phyloP scores from a whole-genome alignment of 2,797 vertebrate species.

The Lindbergichthys nudifrons region DNA sequence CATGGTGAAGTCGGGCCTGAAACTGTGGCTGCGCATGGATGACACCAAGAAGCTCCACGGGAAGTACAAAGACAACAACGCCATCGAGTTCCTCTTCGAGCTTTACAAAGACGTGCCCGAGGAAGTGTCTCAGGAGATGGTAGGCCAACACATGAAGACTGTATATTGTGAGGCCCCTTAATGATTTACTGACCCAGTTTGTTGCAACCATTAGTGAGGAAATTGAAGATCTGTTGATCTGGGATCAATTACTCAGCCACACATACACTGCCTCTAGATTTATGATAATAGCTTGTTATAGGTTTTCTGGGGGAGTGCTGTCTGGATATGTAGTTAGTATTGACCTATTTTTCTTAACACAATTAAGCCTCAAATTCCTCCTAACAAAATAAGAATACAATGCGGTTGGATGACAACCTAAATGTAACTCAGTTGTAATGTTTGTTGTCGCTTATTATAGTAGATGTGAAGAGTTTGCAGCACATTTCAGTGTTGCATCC shows the following conservation, averaged over 20 bases:
- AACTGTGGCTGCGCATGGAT: conserved; percentile 98
- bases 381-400: background rate
- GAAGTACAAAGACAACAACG: conserved; percentile 98
- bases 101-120: conserved; percentile 96
- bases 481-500: background rate
- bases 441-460: background rate
- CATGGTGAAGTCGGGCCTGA: conserved; percentile 91
- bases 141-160: conserved; percentile 67
- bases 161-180: background rate
- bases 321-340: conserved; percentile 5
- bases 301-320: conserved; percentile 5
- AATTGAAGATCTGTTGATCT: too few relatives aligned
- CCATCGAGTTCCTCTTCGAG: conserved; percentile 98
- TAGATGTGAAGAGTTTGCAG: background rate
- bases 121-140: conserved; percentile 99
- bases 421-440: conserved; percentile 1
- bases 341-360: background rate
- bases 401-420: background rate
- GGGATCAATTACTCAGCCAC: too few relatives aligned
- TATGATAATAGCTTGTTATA: conserved; percentile 14
- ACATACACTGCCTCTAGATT: conserved; percentile 27
- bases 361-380: background rate
- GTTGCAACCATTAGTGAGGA: conserved; percentile 43
- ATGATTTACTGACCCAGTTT: conserved; percentile 15
- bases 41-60: conserved; percentile 94